These are phyloP conservation scores for Hemistola chrysoprasaria DNA, from an alignment of 2,888 invertebrate species.

Conservation along the genomic window DNA sequence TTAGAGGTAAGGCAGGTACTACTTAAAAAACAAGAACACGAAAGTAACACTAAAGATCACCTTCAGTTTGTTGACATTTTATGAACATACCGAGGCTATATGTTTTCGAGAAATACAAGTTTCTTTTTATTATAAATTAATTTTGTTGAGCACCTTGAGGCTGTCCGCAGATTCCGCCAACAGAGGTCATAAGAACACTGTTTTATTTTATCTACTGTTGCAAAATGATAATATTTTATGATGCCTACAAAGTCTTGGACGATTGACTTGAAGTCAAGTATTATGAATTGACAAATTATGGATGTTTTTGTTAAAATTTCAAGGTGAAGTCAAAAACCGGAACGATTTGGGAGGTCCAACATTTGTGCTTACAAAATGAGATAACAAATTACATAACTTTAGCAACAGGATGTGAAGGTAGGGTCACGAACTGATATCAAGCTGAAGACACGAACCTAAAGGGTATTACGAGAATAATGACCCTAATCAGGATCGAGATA, in stretches of 20 bases:
- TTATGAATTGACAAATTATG: too few species aligned
- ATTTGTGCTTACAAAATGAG: too few species aligned
- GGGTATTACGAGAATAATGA: conserved; percentile 18
- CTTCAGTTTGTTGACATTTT: conserved; percentile 66
- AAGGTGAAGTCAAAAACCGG: too few species aligned
- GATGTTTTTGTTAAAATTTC: too few species aligned
- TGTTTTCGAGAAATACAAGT: conserved; percentile 51
- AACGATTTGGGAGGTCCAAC: too few species aligned
- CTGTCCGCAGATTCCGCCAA: conserved; percentile 45
- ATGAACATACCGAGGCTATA: conserved; percentile 42
- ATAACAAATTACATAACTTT: too few species aligned
- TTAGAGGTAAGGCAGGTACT: neutral
- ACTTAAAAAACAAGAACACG: conserved; percentile 8
- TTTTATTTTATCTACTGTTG: too few species aligned
- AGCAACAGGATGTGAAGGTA: too few species aligned
- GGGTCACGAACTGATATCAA: too few species aligned
- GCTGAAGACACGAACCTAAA: conserved; percentile 4
- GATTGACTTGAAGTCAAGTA: too few species aligned
- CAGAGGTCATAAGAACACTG: conserved; percentile 47
- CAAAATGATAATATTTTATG: too few species aligned
- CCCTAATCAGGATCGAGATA: conserved; percentile 39
- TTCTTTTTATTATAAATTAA: conserved; percentile 49
- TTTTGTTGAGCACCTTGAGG: conserved; percentile 50
- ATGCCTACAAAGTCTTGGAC: too few species aligned
- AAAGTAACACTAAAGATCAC: conserved; percentile 35